These are phyloP conservation scores for Cladopsammia gracilis DNA, from an alignment of 64 coral and sea anemone species.

Conservation along the genomic window DNA sequence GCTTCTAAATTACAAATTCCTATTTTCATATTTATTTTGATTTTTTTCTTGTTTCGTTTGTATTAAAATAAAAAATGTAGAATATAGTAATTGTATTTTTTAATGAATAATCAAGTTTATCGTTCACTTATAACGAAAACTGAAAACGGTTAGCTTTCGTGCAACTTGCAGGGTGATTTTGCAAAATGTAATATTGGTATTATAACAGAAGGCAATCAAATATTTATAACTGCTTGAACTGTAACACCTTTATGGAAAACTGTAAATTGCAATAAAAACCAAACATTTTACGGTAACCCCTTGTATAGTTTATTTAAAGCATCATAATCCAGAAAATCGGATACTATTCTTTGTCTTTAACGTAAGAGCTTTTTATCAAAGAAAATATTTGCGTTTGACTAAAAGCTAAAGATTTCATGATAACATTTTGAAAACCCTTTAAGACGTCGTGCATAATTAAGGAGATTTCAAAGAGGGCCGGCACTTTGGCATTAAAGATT, in stretches of 20 bases:
- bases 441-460: slow-evolving; percentile 11
- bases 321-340: not conserved
- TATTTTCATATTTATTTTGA: too few species aligned
- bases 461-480: not conserved
- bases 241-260: not conserved
- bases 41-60: too few species aligned
- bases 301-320: not conserved
- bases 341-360: not conserved
- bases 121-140: too few species aligned
- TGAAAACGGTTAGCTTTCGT: too few species aligned
- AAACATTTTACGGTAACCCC: not conserved
- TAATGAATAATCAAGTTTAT: too few species aligned
- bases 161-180: not conserved
- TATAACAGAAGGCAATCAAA: slow-evolving; percentile 24
- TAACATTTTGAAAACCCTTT: not conserved
- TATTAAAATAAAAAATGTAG: too few species aligned
- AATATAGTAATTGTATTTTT: too few species aligned
- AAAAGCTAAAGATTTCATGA: not conserved
- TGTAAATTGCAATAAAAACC: not conserved
- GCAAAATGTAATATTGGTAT: not conserved
- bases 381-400: not conserved
- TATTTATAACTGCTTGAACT: not conserved
- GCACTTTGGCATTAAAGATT: not conserved
- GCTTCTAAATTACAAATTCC: too few species aligned
- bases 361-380: not conserved